Percentiles rank a stretch among this genome's conserved stretches.
Evolutionary conservation across 2,888 invertebrate species (phyloP).

Genomic region (Drosophila flavopinicola): DNA sequence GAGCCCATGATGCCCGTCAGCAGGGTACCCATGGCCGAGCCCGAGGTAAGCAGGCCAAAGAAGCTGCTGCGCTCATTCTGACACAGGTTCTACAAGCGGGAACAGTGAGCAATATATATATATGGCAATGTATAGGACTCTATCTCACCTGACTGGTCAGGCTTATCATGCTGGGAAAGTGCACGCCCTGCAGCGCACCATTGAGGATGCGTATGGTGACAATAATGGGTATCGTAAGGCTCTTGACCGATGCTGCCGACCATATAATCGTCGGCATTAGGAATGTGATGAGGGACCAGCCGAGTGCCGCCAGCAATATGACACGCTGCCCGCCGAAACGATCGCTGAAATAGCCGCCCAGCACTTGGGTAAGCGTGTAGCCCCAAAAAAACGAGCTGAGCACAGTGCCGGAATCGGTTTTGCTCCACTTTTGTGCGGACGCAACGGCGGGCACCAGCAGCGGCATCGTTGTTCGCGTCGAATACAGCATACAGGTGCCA

Average conservation of each 20-base stretch:
- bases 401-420: constrained; percentile 89
- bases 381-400: constrained; percentile 91
- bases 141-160: constrained; percentile 86
- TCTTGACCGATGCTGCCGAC: constrained; percentile 79
- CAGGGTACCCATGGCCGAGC: constrained; percentile 87
- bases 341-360: constrained; percentile 87
- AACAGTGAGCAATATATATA: not conserved
- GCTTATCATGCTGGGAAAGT: constrained; percentile 89
- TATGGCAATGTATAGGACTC: fast-evolving
- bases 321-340: constrained; percentile 88
- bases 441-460: constrained; percentile 87
- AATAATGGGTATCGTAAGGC: constrained; percentile 85
- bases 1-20: constrained; percentile 89
- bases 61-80: constrained; percentile 88
- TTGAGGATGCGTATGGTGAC: constrained; percentile 87
- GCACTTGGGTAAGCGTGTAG: constrained; percentile 88
- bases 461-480: constrained; percentile 88
- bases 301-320: constrained; percentile 87
- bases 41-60: constrained; percentile 88
- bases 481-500: constrained; percentile 88
- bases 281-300: constrained; percentile 86
- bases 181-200: constrained; percentile 88
- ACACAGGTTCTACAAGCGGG: constrained; percentile 85
- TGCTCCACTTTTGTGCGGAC: constrained; percentile 88
- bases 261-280: constrained; percentile 86